Conservation (phyloP, 2,113 vertebrate species). For the Candoia aspera region DNA sequence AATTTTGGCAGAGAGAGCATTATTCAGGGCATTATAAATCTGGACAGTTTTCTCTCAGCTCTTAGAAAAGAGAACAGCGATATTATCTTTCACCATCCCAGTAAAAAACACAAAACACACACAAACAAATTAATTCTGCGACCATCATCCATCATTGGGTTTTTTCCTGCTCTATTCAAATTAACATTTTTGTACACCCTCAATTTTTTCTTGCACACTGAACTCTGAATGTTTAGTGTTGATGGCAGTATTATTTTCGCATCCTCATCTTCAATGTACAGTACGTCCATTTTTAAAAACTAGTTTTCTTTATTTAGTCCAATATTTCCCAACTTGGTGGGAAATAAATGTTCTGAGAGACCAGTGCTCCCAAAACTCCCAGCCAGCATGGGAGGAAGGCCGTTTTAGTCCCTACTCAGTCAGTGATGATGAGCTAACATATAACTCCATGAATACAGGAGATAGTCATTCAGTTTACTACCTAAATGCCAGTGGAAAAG, state of each 20-base stretch:
- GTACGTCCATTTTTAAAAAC: neutral
- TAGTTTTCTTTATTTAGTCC: neutral
- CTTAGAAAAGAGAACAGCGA: neutral
- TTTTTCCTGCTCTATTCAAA: neutral
- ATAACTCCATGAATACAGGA: neutral
- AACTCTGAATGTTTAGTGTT: neutral
- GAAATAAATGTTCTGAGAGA: neutral
- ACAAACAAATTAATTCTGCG: neutral
- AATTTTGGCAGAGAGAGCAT: neutral
- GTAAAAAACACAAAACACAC: neutral
- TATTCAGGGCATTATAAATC: neutral
- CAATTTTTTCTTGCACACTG: neutral
- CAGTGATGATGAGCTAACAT: neutral
- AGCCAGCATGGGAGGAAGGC: neutral
- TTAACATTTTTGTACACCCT: neutral
- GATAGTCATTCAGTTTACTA: neutral
- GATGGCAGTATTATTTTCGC: neutral
- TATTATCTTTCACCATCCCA: neutral
- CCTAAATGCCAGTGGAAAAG: neutral
- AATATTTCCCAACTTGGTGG: neutral
- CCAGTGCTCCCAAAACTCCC: neutral
- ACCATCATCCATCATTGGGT: neutral
- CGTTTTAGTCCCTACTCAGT: neutral
- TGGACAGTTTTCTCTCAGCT: neutral
- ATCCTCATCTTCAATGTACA: neutral